A percentile compares a stretch with the other conserved stretches of the same genome.
Evolutionary conservation across 2,888 invertebrate species (phyloP).

Genomic region (Pristionchus mayeri): DNA sequence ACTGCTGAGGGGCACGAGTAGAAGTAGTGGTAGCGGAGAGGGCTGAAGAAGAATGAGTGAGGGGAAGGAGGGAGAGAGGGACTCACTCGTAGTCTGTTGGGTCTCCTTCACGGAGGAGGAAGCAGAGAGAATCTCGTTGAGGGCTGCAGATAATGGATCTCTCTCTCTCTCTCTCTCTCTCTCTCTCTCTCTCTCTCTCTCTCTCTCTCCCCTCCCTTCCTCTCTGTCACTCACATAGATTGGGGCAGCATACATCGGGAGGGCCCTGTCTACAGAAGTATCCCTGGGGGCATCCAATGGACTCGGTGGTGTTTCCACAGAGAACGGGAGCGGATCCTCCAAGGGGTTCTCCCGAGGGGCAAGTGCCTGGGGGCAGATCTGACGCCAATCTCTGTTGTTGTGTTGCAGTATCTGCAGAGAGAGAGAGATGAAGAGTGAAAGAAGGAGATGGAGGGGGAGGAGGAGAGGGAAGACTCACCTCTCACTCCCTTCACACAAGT

Average conservation of each 20-base stretch:
- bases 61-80: neutral
- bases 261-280: constrained; percentile 73
- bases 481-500: constrained; percentile 59
- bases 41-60: neutral
- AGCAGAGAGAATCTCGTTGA: constrained; percentile 33
- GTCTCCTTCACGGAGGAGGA: constrained; percentile 17
- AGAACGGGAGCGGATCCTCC: constrained; percentile 74
- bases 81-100: constrained; percentile 20
- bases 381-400: constrained; percentile 55
- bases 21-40: constrained; percentile 24
- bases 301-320: constrained; percentile 69
- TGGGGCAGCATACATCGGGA: constrained; percentile 75
- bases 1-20: constrained; percentile 51
- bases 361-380: constrained; percentile 66
- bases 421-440: too few species aligned
- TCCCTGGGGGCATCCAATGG: constrained; percentile 74
- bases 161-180: too few species aligned
- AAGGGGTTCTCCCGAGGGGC: constrained; percentile 69
- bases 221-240: constrained; percentile 57
- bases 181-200: too few species aligned
- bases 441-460: too few species aligned
- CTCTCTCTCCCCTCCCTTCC: too few species aligned
- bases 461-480: constrained; percentile 49
- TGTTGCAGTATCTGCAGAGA: constrained; percentile 30
- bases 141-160: constrained; percentile 23